Conservation (phyloP, 2,797 vertebrate genomes). For the Delichon dasypus region DNA sequence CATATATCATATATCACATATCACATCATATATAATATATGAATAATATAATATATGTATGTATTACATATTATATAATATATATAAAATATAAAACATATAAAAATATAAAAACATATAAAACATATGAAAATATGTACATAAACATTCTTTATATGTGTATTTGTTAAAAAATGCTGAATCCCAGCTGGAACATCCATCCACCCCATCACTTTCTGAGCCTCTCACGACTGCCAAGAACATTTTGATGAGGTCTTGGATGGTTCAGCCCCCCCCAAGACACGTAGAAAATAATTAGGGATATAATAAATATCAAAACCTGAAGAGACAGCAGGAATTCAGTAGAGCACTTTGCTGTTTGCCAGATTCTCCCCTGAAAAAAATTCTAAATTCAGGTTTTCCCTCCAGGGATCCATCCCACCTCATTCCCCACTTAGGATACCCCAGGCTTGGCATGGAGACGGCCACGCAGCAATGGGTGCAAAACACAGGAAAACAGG, state of each 20-base stretch:
- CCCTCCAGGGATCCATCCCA: not conserved
- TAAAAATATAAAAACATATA: too few relatives aligned
- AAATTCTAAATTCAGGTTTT: not conserved
- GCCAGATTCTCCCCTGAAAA: not conserved
- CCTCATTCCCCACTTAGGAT: rapidly evolving
- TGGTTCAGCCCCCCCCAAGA: not conserved
- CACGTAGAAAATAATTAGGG: not conserved
- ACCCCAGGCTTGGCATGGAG: not conserved
- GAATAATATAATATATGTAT: not conserved
- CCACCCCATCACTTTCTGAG: not conserved
- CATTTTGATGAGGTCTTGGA: not conserved
- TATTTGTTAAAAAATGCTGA: not conserved
- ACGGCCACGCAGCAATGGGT: not conserved
- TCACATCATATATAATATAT: too few relatives aligned
- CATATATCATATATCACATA: too few relatives aligned
- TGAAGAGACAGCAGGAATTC: not conserved
- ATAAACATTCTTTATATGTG: not conserved
- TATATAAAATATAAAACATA: not conserved
- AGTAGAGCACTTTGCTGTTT: not conserved
- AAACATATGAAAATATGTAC: not conserved
- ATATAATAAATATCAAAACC: not conserved
- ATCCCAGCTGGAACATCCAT: not conserved
- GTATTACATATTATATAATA: too few relatives aligned
- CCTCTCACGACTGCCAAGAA: not conserved
- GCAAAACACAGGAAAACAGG: not conserved